These are phyloP conservation scores for Altica lythri DNA, from an alignment of 2,888 invertebrate species.

Conservation along the genomic window DNA sequence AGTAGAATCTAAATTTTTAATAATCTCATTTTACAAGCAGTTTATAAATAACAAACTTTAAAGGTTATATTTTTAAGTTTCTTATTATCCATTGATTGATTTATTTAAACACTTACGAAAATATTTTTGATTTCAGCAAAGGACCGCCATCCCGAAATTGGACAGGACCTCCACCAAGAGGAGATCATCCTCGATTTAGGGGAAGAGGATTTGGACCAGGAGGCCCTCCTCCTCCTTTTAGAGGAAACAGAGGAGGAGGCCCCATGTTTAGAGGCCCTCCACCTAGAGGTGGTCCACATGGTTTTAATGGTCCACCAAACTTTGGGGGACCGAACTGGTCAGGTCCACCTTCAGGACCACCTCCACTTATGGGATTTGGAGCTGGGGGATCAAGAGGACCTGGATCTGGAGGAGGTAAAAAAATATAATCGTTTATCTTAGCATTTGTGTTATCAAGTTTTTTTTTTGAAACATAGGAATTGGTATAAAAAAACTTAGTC, in stretches of 20 bases:
- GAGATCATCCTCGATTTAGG: conserved; percentile 68
- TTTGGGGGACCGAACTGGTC: conserved; percentile 69
- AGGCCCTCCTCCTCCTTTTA: conserved; percentile 59
- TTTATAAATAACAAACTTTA: too few species aligned
- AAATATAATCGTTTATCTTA: too few species aligned
- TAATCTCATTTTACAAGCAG: too few species aligned
- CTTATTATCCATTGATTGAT: too few species aligned
- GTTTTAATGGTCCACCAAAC: conserved; percentile 62
- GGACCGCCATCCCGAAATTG: conserved; percentile 31
- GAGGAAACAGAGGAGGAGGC: conserved; percentile 56
- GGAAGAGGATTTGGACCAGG: conserved; percentile 71
- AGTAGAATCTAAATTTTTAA: too few species aligned
- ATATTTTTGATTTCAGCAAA: conserved; percentile 21
- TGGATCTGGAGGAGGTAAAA: too few species aligned
- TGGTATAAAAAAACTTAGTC: too few species aligned
- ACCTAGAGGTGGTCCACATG: conserved; percentile 59
- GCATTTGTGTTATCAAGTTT: too few species aligned
- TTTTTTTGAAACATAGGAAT: too few species aligned
- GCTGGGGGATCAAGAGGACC: conserved; percentile 1
- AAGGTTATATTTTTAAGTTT: too few species aligned
- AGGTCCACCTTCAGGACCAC: conserved; percentile 61
- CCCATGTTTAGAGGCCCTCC: conserved; percentile 60
- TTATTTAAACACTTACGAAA: too few species aligned
- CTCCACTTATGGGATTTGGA: conserved; percentile 61
- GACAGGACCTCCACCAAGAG: conserved; percentile 37